Percentiles rank a stretch among this genome's conserved stretches.
Conservation (phyloP, 2,113 vertebrate species). For the Anser brachyrhynchus region DNA sequence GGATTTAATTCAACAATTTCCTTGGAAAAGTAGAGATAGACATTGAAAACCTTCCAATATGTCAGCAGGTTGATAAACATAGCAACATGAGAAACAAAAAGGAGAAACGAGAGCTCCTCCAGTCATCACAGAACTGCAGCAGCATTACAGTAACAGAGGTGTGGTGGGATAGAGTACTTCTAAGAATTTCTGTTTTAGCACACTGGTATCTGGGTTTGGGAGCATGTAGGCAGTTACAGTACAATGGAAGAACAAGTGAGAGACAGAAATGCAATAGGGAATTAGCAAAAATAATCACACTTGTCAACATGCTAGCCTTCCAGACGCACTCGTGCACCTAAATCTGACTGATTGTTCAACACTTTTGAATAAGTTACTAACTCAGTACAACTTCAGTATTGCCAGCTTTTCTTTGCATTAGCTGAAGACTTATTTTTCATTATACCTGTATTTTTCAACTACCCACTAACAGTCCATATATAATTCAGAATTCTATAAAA, state of each 20-base stretch:
- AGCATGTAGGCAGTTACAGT: not conserved
- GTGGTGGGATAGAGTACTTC: not conserved
- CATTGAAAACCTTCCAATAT: not conserved
- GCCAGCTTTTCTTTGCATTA: not conserved
- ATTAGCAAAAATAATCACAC: not conserved
- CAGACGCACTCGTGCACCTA: not conserved
- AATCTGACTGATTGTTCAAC: not conserved
- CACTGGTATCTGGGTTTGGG: not conserved
- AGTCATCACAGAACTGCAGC: not conserved
- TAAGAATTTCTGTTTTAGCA: not conserved
- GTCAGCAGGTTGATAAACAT: not conserved
- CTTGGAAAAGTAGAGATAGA: not conserved
- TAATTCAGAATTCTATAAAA: conserved; percentile 4
- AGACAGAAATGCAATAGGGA: not conserved
- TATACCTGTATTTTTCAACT: conserved; percentile 21
- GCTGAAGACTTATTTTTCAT: not conserved
- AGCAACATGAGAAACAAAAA: not conserved
- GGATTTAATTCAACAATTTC: not conserved
- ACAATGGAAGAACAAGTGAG: not conserved
- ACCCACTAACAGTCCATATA: conserved; percentile 18
- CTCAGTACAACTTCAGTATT: not conserved
- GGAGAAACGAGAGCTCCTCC: not conserved
- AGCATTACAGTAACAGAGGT: not conserved
- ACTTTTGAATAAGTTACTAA: conserved; percentile 2
- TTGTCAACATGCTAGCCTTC: not conserved